phyloP scores from a whole-genome alignment of 2,113 vertebrate genomes.

The Tursiops truncatus region DNA sequence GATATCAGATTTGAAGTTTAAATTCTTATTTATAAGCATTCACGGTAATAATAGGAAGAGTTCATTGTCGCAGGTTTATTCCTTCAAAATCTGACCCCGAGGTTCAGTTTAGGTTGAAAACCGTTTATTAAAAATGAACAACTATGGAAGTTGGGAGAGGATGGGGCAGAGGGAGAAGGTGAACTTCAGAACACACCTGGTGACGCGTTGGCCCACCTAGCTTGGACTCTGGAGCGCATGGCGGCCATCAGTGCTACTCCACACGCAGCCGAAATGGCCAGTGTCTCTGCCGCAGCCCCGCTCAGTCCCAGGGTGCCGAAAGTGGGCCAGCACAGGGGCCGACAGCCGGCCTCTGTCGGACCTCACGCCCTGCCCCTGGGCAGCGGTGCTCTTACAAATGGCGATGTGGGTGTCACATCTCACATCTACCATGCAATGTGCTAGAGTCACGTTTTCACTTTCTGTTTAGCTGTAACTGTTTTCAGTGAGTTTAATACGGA shows the following conservation, averaged over 20 bases:
- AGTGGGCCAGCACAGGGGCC: neutral
- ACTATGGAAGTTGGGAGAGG: neutral
- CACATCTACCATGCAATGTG: neutral
- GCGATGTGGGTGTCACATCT: neutral
- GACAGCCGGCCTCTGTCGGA: neutral
- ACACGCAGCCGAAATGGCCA: rapidly evolving
- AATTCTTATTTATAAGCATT: neutral
- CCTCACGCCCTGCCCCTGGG: neutral
- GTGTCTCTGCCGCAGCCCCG: neutral
- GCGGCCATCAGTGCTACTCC: neutral
- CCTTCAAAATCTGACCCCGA: neutral
- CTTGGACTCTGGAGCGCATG: neutral
- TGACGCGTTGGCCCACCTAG: rapidly evolving
- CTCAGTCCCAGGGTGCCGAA: neutral
- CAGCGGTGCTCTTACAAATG: neutral
- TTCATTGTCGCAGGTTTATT: neutral
- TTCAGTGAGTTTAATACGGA: neutral
- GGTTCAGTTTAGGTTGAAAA: neutral
- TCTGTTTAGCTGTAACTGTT: neutral
- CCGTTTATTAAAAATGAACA: neutral
- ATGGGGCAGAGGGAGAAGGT: neutral
- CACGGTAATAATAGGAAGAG: neutral
- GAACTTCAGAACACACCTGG: neutral
- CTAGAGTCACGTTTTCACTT: neutral
- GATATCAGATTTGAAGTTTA: neutral